A percentile compares a stretch with the other conserved stretches of the same genome.
These are phyloP conservation scores for Solenopsis fugax DNA, from an alignment of 1,140 invertebrate genomes.

Conservation along the genomic window DNA sequence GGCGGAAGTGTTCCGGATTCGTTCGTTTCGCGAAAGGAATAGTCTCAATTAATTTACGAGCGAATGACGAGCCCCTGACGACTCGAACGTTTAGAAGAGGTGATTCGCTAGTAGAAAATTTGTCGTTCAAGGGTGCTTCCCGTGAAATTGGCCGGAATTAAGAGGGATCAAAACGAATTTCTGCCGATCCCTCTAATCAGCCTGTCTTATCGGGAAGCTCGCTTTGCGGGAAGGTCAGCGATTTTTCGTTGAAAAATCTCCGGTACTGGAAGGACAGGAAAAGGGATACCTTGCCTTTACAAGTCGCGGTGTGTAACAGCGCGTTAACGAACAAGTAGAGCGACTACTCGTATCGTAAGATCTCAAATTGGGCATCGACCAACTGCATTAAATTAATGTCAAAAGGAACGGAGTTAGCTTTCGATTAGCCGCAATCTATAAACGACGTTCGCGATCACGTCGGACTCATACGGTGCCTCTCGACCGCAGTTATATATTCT, in stretches of 20 bases:
- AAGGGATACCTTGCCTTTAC: slow-evolving; percentile 38
- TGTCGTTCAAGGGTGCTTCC: neutral
- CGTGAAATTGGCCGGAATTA: neutral
- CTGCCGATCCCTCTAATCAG: neutral
- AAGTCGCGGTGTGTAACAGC: slow-evolving; percentile 51
- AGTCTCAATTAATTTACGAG: slow-evolving; percentile 36
- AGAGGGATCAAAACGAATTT: slow-evolving; percentile 3
- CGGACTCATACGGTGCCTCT: slow-evolving; percentile 69
- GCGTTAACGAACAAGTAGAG: slow-evolving; percentile 51
- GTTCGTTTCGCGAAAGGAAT: slow-evolving; percentile 13
- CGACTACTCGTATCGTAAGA: slow-evolving; percentile 15
- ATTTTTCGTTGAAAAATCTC: slow-evolving; percentile 38
- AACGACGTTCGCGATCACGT: slow-evolving; percentile 59
- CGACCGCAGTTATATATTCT: slow-evolving; percentile 38
- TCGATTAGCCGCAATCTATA: slow-evolving; percentile 38
- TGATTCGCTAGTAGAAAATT: neutral
- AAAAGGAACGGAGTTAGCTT: slow-evolving; percentile 36
- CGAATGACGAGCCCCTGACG: neutral
- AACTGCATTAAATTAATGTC: slow-evolving; percentile 61
- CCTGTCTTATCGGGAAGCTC: neutral
- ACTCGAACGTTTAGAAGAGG: neutral
- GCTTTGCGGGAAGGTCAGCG: slow-evolving; percentile 14
- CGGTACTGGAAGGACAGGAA: slow-evolving; percentile 5
- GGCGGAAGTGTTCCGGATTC: slow-evolving; percentile 30
- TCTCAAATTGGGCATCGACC: slow-evolving; percentile 60